phyloP scores from a whole-genome alignment of 2,888 invertebrate species.

The Crepidodera aurea region DNA sequence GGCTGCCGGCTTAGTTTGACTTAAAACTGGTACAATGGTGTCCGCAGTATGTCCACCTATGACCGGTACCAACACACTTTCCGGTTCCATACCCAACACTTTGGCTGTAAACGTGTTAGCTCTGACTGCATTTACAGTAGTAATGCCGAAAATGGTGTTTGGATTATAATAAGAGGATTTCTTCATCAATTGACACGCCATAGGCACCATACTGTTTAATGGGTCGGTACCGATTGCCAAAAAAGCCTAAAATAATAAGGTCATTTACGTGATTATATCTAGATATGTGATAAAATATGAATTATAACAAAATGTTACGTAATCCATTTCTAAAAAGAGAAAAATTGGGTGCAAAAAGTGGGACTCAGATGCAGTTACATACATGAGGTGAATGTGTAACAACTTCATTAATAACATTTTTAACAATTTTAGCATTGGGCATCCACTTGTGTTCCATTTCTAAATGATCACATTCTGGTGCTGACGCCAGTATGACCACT shows the following conservation, averaged over 20 bases:
- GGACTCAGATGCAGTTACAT: neutral
- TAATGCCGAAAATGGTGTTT: slow-evolving; percentile 75
- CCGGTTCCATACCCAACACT: slow-evolving; percentile 69
- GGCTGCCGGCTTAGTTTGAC: slow-evolving; percentile 68
- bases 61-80: slow-evolving; percentile 75
- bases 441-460: slow-evolving; percentile 51
- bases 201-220: slow-evolving; percentile 75
- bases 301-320: too few species aligned
- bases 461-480: slow-evolving; percentile 41
- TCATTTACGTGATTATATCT: slow-evolving; percentile 5
- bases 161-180: slow-evolving; percentile 70
- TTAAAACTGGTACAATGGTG: slow-evolving; percentile 80
- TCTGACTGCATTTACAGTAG: slow-evolving; percentile 75
- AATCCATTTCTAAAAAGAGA: too few species aligned
- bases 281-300: too few species aligned
- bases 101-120: slow-evolving; percentile 79
- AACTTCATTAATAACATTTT: slow-evolving; percentile 48
- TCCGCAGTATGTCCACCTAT: slow-evolving; percentile 79
- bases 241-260: slow-evolving; percentile 61
- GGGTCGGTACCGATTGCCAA: slow-evolving; percentile 63
- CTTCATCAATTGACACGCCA: slow-evolving; percentile 73
- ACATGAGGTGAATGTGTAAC: slow-evolving; percentile 53
- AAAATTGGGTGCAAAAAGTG: too few species aligned
- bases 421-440: slow-evolving; percentile 52
- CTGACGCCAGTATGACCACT: slow-evolving; percentile 53